Evolutionary conservation across 2,113 vertebrate genomes (phyloP).

Genomic region (Chloebia gouldiae): DNA sequence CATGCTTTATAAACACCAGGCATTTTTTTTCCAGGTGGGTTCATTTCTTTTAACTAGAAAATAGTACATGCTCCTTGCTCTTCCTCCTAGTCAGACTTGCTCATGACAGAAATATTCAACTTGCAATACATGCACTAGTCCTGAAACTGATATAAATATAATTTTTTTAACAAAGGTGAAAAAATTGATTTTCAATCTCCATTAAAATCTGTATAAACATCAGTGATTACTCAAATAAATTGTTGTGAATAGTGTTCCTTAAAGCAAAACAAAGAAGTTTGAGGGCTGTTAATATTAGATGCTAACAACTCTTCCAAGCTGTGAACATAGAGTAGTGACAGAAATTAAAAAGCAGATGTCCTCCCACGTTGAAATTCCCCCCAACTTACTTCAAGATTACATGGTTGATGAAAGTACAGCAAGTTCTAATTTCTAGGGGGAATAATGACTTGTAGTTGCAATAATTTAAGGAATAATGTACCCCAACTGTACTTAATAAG

Average conservation of each 20-base stretch:
- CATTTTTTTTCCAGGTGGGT: not conserved
- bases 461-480: constrained; percentile 65
- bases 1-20: not conserved
- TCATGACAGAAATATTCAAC: not conserved
- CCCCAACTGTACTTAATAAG: constrained; percentile 53
- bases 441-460: constrained; percentile 56
- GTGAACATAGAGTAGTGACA: not conserved
- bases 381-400: constrained; percentile 31
- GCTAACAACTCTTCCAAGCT: not conserved
- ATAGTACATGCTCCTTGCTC: not conserved
- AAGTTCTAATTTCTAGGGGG: constrained; percentile 51
- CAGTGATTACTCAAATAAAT: not conserved
- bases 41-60: not conserved
- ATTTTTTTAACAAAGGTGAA: not conserved
- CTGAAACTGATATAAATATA: not conserved
- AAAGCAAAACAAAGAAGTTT: not conserved
- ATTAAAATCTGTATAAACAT: not conserved
- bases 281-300: not conserved
- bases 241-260: not conserved
- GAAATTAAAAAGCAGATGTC: constrained; percentile 38
- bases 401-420: constrained; percentile 37
- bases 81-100: not conserved
- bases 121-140: not conserved
- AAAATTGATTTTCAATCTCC: not conserved
- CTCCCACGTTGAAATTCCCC: constrained; percentile 7